Evolutionary conservation across 2,113 vertebrate genomes (phyloP).

Genomic region (Sprattus sprattus): DNA sequence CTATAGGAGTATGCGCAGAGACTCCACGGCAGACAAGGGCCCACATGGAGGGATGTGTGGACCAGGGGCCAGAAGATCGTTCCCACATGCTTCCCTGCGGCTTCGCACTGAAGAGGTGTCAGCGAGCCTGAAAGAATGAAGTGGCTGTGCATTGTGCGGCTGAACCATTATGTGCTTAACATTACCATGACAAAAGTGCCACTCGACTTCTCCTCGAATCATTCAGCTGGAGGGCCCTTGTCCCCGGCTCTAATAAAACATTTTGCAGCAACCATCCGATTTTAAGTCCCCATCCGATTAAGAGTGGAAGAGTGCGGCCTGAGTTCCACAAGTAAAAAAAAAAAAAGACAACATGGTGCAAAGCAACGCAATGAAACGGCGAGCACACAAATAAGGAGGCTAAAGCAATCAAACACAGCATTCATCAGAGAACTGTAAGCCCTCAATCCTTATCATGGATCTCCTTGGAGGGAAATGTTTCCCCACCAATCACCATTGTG

Average conservation of each 20-base stretch:
- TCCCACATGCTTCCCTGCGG: conserved; percentile 99
- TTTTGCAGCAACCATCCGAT: conserved; percentile 95
- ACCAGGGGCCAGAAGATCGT: conserved; percentile 86
- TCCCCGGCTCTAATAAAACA: conserved; percentile 93
- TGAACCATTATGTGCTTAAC: conserved; percentile 99
- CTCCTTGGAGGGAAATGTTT: background rate
- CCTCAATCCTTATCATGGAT: conserved; percentile 1
- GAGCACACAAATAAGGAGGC: background rate
- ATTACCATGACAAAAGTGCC: conserved; percentile 99
- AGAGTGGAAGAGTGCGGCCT: background rate
- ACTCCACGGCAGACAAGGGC: conserved; percentile 28
- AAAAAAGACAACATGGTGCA: background rate
- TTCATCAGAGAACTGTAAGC: background rate
- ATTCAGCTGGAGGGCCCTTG: conserved; percentile 93
- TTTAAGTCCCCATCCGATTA: conserved; percentile 81
- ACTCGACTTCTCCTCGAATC: conserved; percentile 99
- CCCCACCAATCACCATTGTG: background rate
- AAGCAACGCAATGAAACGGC: background rate
- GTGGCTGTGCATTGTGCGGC: conserved; percentile 93
- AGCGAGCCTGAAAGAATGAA: conserved; percentile 98
- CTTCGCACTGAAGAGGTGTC: conserved; percentile 97
- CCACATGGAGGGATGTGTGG: conserved; percentile 75
- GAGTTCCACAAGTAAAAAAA: background rate
- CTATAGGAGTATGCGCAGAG: conserved; percentile 29
- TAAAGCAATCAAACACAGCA: background rate